Conservation (phyloP, 1,140 invertebrate species). For the Trachelipus rathkii region DNA sequence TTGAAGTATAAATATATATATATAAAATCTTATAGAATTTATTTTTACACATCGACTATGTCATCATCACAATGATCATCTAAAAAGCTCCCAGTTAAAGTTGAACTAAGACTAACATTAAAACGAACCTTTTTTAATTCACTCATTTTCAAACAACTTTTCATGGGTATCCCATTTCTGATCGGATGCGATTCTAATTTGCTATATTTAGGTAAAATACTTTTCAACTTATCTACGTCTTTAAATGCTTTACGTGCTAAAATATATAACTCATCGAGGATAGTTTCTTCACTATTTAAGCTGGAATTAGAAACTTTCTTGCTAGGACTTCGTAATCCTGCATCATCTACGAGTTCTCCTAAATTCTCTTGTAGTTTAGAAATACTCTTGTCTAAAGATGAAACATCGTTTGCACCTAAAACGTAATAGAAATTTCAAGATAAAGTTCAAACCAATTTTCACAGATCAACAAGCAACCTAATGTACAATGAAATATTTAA, state of each 20-base stretch:
- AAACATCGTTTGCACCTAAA: too few species aligned
- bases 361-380: background rate
- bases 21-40: too few species aligned
- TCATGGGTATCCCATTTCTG: background rate
- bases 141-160: background rate
- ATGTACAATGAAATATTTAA: too few species aligned
- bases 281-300: background rate
- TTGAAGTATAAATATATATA: too few species aligned
- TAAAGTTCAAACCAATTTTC: too few species aligned
- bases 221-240: background rate
- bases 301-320: background rate
- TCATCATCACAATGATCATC: background rate
- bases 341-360: background rate
- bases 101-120: background rate
- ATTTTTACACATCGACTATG: background rate
- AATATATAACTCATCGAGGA: background rate
- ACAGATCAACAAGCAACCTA: too few species aligned
- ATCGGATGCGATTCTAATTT: background rate
- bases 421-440: too few species aligned
- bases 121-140: background rate
- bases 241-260: background rate
- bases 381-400: too few species aligned
- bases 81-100: background rate
- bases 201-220: background rate
- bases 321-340: background rate